phyloP scores from a whole-genome alignment of 2,113 vertebrate species.

The Pluvianellus socialis region DNA sequence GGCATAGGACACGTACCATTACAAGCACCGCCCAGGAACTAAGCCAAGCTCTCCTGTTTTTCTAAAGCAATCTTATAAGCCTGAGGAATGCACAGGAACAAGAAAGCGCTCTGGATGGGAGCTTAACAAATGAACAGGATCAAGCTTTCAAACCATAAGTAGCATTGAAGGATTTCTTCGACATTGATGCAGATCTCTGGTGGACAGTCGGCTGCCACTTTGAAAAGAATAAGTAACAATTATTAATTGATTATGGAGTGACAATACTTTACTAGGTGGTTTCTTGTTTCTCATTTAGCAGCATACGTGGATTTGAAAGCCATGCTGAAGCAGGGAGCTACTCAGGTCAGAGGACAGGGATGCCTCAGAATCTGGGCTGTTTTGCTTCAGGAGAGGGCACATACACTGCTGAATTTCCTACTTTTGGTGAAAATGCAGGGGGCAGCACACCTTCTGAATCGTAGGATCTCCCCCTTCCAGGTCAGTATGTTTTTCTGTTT shows the following conservation, averaged over 20 bases:
- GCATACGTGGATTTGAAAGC: not conserved
- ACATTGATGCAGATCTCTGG: not conserved
- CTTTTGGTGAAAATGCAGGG: not conserved
- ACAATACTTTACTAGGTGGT: not conserved
- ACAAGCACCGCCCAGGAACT: not conserved
- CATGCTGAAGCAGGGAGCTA: not conserved
- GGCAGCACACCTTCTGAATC: not conserved
- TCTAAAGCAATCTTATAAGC: not conserved
- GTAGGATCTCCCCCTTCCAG: not conserved
- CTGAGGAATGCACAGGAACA: not conserved
- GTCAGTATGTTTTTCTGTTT: not conserved
- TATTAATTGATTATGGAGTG: not conserved
- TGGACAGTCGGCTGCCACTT: not conserved
- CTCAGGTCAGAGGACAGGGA: not conserved
- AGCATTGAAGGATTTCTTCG: conserved; percentile 35
- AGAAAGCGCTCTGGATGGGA: not conserved
- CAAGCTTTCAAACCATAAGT: conserved; percentile 14
- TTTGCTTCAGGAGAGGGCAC: not conserved
- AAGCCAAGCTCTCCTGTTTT: not conserved
- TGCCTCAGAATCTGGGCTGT: not conserved
- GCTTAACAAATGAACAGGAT: conserved; percentile 3
- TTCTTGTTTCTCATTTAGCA: not conserved
- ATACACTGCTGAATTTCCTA: not conserved
- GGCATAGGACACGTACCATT: not conserved
- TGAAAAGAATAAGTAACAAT: not conserved